phyloP scores from a whole-genome alignment of 2,797 vertebrate species.

The Muraenolepis orangiensis region DNA sequence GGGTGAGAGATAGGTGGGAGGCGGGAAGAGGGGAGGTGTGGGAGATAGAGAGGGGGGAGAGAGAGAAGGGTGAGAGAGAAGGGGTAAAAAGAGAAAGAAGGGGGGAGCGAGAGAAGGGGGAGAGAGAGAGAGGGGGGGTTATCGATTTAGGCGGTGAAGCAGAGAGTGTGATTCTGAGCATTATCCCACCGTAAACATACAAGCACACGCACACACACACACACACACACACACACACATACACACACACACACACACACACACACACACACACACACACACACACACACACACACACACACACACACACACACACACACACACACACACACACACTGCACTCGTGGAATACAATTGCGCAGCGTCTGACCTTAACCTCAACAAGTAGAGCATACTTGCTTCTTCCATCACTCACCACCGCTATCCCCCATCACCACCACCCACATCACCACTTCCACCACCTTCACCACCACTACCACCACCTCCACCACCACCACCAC shows the following conservation, averaged over 20 bases:
- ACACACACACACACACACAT: too few species aligned
- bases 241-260: not conserved
- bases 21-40: too few species aligned
- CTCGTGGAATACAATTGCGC: not conserved
- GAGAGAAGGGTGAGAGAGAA: too few species aligned
- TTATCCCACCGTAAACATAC: slow-evolving; percentile 44
- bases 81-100: not conserved
- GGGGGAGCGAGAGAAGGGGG: too few species aligned
- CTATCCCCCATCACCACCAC: too few species aligned
- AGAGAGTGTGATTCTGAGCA: slow-evolving; percentile 24
- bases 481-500: too few species aligned
- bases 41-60: too few species aligned
- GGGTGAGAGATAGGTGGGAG: too few species aligned
- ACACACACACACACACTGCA: not conserved
- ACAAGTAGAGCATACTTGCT: not conserved
- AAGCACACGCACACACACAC: not conserved
- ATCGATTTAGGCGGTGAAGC: not conserved
- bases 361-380: not conserved
- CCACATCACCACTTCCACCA: too few species aligned
- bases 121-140: not conserved
- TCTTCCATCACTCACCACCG: too few species aligned
- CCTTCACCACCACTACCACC: too few species aligned
- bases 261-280: not conserved
- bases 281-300: not conserved
- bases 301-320: not conserved